Conservation (phyloP, 2,888 invertebrate genomes). For the Cephus rjabovi region DNA sequence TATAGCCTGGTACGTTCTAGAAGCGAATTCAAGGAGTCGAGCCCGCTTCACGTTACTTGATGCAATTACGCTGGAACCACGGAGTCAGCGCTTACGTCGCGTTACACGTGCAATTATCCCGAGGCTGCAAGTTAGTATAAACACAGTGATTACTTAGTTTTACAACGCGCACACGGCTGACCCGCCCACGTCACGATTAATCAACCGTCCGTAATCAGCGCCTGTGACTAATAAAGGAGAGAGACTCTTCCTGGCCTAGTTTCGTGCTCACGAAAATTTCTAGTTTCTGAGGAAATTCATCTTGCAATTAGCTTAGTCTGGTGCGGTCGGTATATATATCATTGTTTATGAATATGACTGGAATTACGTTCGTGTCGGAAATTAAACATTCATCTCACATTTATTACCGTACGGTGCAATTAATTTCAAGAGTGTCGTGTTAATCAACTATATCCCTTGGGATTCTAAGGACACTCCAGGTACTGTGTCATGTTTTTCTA, state of each 20-base stretch:
- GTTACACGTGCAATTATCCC: neutral
- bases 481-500: neutral
- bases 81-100: neutral
- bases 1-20: neutral
- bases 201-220: conserved; percentile 29
- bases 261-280: neutral
- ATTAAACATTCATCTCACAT: neutral
- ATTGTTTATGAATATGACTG: neutral
- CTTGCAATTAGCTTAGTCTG: neutral
- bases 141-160: conserved; percentile 24
- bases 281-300: neutral
- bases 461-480: neutral
- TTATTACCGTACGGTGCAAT: neutral
- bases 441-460: neutral
- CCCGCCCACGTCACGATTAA: conserved; percentile 22
- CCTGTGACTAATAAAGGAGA: conserved; percentile 27
- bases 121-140: conserved; percentile 10
- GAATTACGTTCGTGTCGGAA: neutral
- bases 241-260: conserved; percentile 5
- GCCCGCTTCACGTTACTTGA: neutral
- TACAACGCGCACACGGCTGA: conserved; percentile 19
- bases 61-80: neutral
- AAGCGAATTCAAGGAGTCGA: neutral
- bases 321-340: neutral
- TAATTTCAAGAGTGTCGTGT: neutral